Base-by-base conservation (phyloP, 2,113 vertebrate genomes). In the Petrocephalus zakoni region DNA sequence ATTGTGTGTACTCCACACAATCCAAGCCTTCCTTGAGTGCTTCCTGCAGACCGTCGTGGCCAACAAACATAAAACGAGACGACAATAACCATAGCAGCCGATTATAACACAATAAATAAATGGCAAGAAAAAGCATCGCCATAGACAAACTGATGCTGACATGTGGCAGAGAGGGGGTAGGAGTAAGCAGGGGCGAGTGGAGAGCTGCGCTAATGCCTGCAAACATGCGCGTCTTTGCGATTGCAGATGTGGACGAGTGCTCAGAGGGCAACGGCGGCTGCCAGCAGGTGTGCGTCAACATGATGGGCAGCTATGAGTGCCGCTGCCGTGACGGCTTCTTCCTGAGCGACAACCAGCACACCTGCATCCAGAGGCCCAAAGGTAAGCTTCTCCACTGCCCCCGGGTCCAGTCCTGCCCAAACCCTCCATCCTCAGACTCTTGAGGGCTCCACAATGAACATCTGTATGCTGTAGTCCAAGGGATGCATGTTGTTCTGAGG, bases 331-430 rank as follows among this genome's bases (percentile, higher is more conserved):
- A 87, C 21, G 86, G 86, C 34, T 87, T 87, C 86, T 87, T 87
- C 86, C 56, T 87, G 86, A 87, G 86, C 42, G 86, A 87, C 86
- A 87, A 87, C 56, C 86, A 87, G 86, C 86, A 87, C 56, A 87
- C 86, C 37, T 87, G 86, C 56, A 87, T 87, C 55, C 86, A 87
- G 86, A 87, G 86, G 37, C 86, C 86, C 86, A 87, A 87, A 87
- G 86, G 86, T 87, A 52, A 87, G 37, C 29, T 2, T 17, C 17
- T 29, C 29, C 42, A 8, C 11, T 49, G 2, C 5, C 5, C 5
- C 10, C n/a, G 9, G 8, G 10, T 6, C n/a, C 61, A 68, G 25
- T 68, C n/a, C 61, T 68, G 61, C 10, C 61, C 61, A 68, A 29
- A 68, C 25, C 9, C n/a, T 64, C 58, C 58, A 11, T n/a, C 81